phyloP scores from a whole-genome alignment of 1,140 invertebrate species.

The Drosophila parvula region DNA sequence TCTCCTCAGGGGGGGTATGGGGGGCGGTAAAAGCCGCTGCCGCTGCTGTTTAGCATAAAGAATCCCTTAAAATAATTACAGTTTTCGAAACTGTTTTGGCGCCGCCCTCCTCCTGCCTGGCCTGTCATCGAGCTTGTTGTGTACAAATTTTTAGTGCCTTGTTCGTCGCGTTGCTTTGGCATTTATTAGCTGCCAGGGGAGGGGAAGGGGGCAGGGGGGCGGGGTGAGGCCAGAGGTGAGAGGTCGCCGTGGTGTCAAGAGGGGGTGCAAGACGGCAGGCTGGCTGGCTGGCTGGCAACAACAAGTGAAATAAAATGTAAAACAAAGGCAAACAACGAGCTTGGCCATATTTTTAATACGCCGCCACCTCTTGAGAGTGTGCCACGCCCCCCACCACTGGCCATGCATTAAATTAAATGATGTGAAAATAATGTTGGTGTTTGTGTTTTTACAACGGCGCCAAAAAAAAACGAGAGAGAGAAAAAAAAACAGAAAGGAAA shows the following conservation, averaged over 20 bases:
- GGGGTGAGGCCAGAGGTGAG: neutral
- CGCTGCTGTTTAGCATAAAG: slow-evolving; percentile 71
- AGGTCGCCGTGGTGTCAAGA: neutral
- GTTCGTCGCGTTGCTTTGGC: slow-evolving; percentile 63
- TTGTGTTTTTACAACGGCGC: slow-evolving; percentile 25
- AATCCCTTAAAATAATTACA: slow-evolving; percentile 80
- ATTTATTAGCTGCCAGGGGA: slow-evolving; percentile 63
- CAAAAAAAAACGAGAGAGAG: neutral
- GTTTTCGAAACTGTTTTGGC: slow-evolving; percentile 60
- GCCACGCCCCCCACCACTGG: slow-evolving; percentile 21
- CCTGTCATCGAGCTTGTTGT: slow-evolving; percentile 50
- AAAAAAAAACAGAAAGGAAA: neutral
- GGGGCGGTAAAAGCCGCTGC: neutral
- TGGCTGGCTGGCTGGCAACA: slow-evolving; percentile 31
- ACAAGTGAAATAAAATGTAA: slow-evolving; percentile 78
- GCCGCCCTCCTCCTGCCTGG: neutral
- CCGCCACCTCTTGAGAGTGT: slow-evolving; percentile 1
- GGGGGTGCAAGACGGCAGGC: neutral
- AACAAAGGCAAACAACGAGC: slow-evolving; percentile 72
- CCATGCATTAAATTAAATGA: slow-evolving; percentile 78
- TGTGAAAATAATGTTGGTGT: slow-evolving; percentile 77
- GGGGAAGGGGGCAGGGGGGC: neutral
- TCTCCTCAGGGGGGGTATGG: neutral
- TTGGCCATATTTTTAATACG: slow-evolving; percentile 68
- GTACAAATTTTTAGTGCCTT: slow-evolving; percentile 74